Base-by-base conservation (phyloP, 2,113 vertebrate genomes). In the Neotoma lepida region DNA sequence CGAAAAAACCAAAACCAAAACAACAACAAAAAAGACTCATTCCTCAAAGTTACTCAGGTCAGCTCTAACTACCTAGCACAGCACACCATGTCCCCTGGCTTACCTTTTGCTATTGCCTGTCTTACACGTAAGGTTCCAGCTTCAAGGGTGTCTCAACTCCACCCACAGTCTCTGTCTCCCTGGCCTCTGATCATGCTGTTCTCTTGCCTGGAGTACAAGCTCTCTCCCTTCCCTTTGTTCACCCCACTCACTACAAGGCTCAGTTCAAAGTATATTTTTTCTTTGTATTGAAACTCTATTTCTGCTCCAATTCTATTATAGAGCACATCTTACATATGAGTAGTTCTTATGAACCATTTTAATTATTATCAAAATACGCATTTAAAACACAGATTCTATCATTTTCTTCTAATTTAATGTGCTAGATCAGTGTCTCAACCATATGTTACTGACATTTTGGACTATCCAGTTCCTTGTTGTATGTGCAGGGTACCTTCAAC, bases 1-100 rank as follows among this genome's bases (percentile, higher is more conserved):
- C 51, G 51, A 51, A 51, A 51, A 51, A 51, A 13, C 51, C 49
- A 46, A 46, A 46, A 46, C 49, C 49, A 51, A 51, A 51, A 8
- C 49, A 51, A 51, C 49, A 51, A 51, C 49, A 51, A 51, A 51
- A 51, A 49, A 33, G 41, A 41, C 33, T 41, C 24, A 81, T 58
- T 58, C 78, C 78, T 58, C 7, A 81, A 26, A 58, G 41, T 49
- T 66, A 4, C 22, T 20, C 9, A n/a, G 87, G 39, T 76, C 35
- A 28, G 41, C 24, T 33, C 68, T 44, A 12, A 20, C 35, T 41
- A 10, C 1, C 7, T 0, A 0, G 22, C 0, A 0, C 4, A 56
- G 46, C 66, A 63, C 1, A 22, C 12, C 22, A 0, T 0, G 1
- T 22, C 1, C 4, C 20, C 84, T 22, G 33, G 49, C 35, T 33